These are phyloP conservation scores for Lerista edwardsae DNA, from an alignment of 2,797 vertebrate genomes.

Conservation along the genomic window DNA sequence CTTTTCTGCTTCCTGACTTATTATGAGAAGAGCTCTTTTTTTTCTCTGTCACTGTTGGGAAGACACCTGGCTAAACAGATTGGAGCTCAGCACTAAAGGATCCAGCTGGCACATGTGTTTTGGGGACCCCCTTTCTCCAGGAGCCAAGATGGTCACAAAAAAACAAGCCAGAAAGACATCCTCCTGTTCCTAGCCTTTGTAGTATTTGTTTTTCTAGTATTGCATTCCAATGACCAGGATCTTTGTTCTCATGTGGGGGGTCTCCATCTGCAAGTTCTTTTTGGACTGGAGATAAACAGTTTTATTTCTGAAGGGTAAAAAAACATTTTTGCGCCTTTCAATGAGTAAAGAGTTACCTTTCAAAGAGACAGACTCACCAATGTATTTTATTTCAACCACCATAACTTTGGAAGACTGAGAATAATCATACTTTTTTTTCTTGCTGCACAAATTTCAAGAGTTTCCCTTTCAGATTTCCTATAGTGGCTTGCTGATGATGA, in stretches of 20 bases:
- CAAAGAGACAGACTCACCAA: slow-evolving; percentile 8
- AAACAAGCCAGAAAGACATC: slow-evolving; percentile 79
- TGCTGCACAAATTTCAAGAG: slow-evolving; percentile 36
- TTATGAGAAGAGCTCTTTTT: slow-evolving; percentile 74
- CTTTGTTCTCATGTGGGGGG: slow-evolving; percentile 72
- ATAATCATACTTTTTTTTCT: not conserved
- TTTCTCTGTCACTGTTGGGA: slow-evolving; percentile 75
- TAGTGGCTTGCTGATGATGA: not conserved
- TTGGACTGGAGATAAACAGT: slow-evolving; percentile 48
- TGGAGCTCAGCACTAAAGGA: slow-evolving; percentile 83
- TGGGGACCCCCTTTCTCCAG: slow-evolving; percentile 72
- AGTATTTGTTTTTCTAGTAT: slow-evolving; percentile 85
- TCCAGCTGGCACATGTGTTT: slow-evolving; percentile 80
- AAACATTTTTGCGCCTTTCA: slow-evolving; percentile 2
- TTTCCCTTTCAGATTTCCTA: slow-evolving; percentile 41
- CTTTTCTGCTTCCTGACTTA: slow-evolving; percentile 65
- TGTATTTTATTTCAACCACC: not conserved
- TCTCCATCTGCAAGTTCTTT: slow-evolving; percentile 67
- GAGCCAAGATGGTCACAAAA: slow-evolving; percentile 82
- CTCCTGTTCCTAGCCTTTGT: slow-evolving; percentile 82
- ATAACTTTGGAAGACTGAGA: slow-evolving; percentile 13
- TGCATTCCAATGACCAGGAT: slow-evolving; percentile 75
- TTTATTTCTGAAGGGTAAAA: slow-evolving; percentile 47
- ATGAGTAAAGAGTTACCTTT: slow-evolving; percentile 6
- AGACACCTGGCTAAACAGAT: slow-evolving; percentile 95